phyloP scores from a whole-genome alignment of 2,888 invertebrate species.

The Andrena camellia region DNA sequence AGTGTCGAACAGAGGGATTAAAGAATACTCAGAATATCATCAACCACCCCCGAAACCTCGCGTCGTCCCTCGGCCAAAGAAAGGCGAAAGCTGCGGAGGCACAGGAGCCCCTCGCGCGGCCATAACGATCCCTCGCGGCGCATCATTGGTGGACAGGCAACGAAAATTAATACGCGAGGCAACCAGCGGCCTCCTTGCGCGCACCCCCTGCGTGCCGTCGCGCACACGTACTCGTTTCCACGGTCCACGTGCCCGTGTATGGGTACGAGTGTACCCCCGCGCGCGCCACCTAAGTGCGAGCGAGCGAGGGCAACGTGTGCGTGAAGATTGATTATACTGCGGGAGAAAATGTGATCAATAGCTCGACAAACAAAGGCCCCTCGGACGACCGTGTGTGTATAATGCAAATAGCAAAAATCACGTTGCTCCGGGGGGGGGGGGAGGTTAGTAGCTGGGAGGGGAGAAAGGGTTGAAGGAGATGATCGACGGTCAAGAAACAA shows the following conservation, averaged over 20 bases:
- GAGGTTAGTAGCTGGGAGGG: constrained; percentile 62
- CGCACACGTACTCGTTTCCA: constrained; percentile 63
- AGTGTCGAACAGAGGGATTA: constrained; percentile 9
- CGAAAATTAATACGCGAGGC: constrained; percentile 82
- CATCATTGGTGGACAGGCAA: constrained; percentile 76
- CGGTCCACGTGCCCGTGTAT: constrained; percentile 52
- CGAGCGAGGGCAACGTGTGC: constrained; percentile 74
- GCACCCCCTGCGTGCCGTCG: constrained; percentile 62
- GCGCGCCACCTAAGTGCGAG: constrained; percentile 73
- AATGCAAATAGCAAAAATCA: constrained; percentile 84
- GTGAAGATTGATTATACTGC: constrained; percentile 85
- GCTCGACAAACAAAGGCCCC: constrained; percentile 83
- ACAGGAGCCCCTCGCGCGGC: constrained; percentile 66
- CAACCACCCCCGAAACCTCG: constrained; percentile 4
- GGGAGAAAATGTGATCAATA: constrained; percentile 85
- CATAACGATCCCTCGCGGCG: constrained; percentile 73
- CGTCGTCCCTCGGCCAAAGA: constrained; percentile 1
- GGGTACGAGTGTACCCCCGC: constrained; percentile 33
- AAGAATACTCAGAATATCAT: constrained; percentile 13
- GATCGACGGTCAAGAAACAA: constrained; percentile 74
- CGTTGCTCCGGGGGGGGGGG: constrained; percentile 33
- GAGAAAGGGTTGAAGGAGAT: constrained; percentile 57
- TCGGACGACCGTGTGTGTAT: constrained; percentile 75
- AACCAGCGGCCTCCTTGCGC: constrained; percentile 82
- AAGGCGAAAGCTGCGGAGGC: constrained; percentile 56